Percentiles rank a stretch among this genome's conserved stretches.
phyloP scores from a whole-genome alignment of 2,113 vertebrate species.

The Chaetodon auriga region DNA sequence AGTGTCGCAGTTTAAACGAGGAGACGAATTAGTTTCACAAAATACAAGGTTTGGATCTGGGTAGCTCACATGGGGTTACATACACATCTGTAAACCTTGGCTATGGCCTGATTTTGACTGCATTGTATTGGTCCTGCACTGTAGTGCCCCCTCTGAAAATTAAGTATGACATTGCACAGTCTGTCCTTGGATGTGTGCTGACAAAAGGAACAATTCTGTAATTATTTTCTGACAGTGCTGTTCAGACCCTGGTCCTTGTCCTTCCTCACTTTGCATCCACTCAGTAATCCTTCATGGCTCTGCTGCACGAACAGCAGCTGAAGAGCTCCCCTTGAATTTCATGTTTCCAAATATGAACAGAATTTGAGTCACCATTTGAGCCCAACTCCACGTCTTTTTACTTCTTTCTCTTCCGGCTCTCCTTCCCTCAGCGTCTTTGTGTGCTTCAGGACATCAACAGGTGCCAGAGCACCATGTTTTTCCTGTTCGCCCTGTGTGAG shows the following conservation, averaged over 20 bases:
- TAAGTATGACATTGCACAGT: conserved; percentile 8
- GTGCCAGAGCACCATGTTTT: conserved; percentile 63
- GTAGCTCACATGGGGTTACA: neutral
- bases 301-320: conserved; percentile 16
- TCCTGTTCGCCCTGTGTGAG: conserved; percentile 30
- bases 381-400: neutral
- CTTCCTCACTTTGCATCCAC: conserved; percentile 42
- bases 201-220: conserved; percentile 42
- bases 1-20: neutral
- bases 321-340: conserved; percentile 17
- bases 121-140: neutral
- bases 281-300: conserved; percentile 22
- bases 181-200: conserved; percentile 48
- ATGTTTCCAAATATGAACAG: conserved; percentile 16
- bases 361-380: conserved; percentile 28
- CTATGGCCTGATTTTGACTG: neutral
- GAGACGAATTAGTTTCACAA: neutral
- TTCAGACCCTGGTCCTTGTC: conserved; percentile 30
- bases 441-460: conserved; percentile 47
- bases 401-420: neutral
- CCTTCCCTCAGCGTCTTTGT: conserved; percentile 23
- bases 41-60: conserved; percentile 1
- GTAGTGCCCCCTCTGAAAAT: conserved; percentile 10
- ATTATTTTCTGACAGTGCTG: conserved; percentile 44
- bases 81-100: neutral